Evolutionary conservation across 2,888 invertebrate species (phyloP).

Genomic region (Hyposoter didymator): DNA sequence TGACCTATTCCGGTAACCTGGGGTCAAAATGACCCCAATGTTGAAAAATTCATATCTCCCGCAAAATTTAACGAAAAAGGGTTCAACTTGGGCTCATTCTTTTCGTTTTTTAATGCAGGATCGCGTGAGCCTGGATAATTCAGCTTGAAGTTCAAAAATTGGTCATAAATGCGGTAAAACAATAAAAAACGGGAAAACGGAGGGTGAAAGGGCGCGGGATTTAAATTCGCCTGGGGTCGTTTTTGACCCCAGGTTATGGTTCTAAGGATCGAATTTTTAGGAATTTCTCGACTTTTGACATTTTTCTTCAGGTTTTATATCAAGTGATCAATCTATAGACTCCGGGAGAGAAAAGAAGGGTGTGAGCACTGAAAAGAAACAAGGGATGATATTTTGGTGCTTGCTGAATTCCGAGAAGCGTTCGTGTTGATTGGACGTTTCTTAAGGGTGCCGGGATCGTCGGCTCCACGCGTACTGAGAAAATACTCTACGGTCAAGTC

Average conservation of each 20-base stretch:
- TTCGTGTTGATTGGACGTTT: constrained; percentile 39
- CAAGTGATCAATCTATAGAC: not conserved
- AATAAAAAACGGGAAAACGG: too few relatives aligned
- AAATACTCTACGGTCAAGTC: constrained; percentile 34
- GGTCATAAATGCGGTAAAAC: too few relatives aligned
- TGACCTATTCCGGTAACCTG: not conserved
- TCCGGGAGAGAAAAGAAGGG: not conserved
- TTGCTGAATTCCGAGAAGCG: constrained; percentile 29
- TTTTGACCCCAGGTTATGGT: too few relatives aligned
- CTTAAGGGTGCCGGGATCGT: not conserved
- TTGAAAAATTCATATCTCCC: too few relatives aligned
- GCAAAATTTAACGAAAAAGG: too few relatives aligned
- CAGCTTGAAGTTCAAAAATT: too few relatives aligned
- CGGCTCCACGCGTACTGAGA: constrained; percentile 30
- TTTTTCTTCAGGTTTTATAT: not conserved
- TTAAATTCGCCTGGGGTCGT: too few relatives aligned
- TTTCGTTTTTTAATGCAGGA: too few relatives aligned
- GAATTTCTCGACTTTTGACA: not conserved
- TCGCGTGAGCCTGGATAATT: too few relatives aligned
- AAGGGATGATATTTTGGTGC: constrained; percentile 33
- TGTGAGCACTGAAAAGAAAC: not conserved
- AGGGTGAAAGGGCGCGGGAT: too few relatives aligned
- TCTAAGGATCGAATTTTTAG: not conserved
- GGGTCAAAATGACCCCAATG: too few relatives aligned
- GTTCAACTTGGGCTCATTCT: too few relatives aligned